Conservation (phyloP, 1,140 invertebrate species). For the Drosophila kurseongensis region DNA sequence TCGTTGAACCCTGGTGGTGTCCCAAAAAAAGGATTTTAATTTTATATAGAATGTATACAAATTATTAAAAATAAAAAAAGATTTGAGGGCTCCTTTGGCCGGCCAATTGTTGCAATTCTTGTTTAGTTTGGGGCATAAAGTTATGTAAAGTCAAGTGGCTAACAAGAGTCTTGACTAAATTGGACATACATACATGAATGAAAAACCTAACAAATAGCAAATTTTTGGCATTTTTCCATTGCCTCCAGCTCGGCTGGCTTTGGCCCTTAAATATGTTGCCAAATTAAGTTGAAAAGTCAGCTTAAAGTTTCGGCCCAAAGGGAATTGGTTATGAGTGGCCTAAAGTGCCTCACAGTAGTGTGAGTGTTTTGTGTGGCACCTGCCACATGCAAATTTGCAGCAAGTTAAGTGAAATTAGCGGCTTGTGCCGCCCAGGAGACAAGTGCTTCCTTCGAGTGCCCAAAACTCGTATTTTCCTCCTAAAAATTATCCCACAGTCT, state of each 20-base stretch:
- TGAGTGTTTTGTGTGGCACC: slow-evolving; percentile 11
- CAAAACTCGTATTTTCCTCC: background rate
- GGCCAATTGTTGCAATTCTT: slow-evolving; percentile 2
- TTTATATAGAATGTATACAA: background rate
- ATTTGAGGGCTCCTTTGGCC: background rate
- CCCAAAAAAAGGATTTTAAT: background rate
- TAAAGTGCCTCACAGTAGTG: slow-evolving; percentile 22
- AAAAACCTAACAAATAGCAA: background rate
- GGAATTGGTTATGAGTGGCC: slow-evolving; percentile 47
- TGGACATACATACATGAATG: background rate
- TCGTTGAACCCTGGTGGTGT: background rate
- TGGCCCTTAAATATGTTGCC: slow-evolving; percentile 26
- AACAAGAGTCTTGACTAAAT: background rate
- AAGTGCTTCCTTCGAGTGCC: slow-evolving; percentile 6
- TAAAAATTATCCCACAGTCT: background rate
- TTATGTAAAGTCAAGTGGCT: slow-evolving; percentile 2
- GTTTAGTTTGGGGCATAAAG: background rate
- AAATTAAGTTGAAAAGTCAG: slow-evolving; percentile 31
- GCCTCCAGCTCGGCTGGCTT: slow-evolving; percentile 5
- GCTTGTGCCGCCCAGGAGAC: slow-evolving; percentile 22
- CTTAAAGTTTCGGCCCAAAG: slow-evolving; percentile 39
- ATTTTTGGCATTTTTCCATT: slow-evolving; percentile 6
- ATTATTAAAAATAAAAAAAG: background rate
- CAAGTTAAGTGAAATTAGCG: slow-evolving; percentile 55
- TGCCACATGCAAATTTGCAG: slow-evolving; percentile 36